phyloP scores from a whole-genome alignment of 2,888 invertebrate genomes.

The Pristionchus mayeri region DNA sequence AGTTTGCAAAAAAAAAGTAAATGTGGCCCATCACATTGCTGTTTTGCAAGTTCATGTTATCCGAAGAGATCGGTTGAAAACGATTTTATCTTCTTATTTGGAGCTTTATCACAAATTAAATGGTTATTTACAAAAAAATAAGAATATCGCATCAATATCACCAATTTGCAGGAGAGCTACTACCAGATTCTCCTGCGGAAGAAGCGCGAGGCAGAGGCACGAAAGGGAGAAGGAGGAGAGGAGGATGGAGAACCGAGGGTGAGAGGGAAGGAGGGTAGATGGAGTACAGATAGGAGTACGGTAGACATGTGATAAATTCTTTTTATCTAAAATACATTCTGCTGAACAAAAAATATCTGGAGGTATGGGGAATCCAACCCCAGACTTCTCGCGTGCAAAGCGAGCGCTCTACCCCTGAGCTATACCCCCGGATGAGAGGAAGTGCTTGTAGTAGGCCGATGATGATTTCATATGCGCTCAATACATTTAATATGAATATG shows the following conservation, averaged over 20 bases:
- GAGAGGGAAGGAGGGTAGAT: background rate
- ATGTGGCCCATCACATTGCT: too few relatives aligned
- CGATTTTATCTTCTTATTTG: too few relatives aligned
- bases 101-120: too few relatives aligned
- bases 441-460: too few relatives aligned
- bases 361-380: conserved; percentile 57
- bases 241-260: background rate
- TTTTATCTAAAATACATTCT: too few relatives aligned
- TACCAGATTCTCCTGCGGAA: conserved; percentile 46
- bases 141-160: too few relatives aligned
- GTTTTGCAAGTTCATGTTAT: too few relatives aligned
- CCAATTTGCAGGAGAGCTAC: conserved; percentile 44
- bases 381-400: conserved; percentile 73
- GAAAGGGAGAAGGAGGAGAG: background rate
- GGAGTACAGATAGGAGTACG: background rate
- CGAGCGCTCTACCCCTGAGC: conserved; percentile 60
- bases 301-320: background rate
- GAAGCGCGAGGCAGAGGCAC: conserved; percentile 7
- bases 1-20: too few relatives aligned
- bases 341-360: background rate
- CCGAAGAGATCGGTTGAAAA: too few relatives aligned
- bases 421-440: background rate
- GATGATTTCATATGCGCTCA: too few relatives aligned
- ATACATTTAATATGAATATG: background rate
- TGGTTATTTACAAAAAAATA: too few relatives aligned